Evolutionary conservation across 2,797 vertebrate genomes (phyloP), one percentile per base, ranked within the genome.

Genomic region (Takifugu rubripes): DNA sequence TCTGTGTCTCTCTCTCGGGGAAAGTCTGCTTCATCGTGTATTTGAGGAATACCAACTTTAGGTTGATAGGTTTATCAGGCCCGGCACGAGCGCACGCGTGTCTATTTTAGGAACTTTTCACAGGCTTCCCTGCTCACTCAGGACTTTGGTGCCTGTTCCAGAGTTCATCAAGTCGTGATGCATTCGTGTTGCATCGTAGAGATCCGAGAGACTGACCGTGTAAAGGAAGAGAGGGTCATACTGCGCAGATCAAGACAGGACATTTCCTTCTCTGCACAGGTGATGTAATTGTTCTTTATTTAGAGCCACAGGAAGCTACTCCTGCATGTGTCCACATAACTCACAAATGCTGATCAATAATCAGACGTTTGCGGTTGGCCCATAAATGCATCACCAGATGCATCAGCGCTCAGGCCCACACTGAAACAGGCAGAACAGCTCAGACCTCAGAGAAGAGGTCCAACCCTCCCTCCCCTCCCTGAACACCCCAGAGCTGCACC

Each of bases 31-130:
- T 83, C 70, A 62, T 66, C 40, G 29, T 74, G 77, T 77, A 78
- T 78, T 81, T 87, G 74, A 82, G 77, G 75, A 82, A 84, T 68
- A 76, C 74, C 75, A 80, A 81, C 75, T 77, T 78, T 72, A 80
- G 70, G 65, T 59, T 76, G 76, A 74, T 70, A 56, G 72, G 68
- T 73, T 83, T 71, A 84, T 76, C 71, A 82, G 40, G 52, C 62
- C 36, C 10, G 49, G 68, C 68, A 69, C 64, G n/a, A 9, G 44
- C 64, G 72, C 46, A 16, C 42, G 42, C 44, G 47, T 27, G 52
- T 66, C 70, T 75, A 72, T 82, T 72, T 79, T 55, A 36, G 59
- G 66, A 64, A 49, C 60, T 54, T 62, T 61, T 60, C 54, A 53
- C 53, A 42, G 78, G 64, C 44, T 75, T 72, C 71, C 70, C 80